Evolutionary conservation across 2,888 invertebrate species (phyloP).

Genomic region (Hypselothyrea guttata): DNA sequence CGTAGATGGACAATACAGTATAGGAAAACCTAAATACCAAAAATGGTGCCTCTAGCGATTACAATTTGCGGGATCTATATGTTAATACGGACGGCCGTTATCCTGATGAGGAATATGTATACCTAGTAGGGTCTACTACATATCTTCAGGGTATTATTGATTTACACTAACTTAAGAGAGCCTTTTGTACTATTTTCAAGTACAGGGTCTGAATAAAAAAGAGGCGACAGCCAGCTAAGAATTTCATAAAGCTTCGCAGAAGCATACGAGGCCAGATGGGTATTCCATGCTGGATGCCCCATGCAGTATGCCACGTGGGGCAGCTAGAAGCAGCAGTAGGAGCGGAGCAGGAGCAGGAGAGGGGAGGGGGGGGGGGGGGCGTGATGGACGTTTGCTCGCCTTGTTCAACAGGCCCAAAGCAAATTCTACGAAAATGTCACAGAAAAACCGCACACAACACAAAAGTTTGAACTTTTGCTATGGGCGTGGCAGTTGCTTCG

Average conservation of each 20-base stretch:
- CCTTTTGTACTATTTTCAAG: too few species aligned
- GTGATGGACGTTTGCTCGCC: too few species aligned
- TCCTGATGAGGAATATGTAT: too few species aligned
- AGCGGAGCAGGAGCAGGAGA: background rate
- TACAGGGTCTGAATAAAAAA: background rate
- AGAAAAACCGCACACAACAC: slow-evolving; percentile 63
- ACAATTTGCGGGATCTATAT: too few species aligned
- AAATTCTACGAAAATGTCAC: slow-evolving; percentile 65
- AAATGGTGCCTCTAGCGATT: too few species aligned
- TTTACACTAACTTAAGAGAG: too few species aligned
- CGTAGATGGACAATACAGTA: too few species aligned
- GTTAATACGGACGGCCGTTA: too few species aligned
- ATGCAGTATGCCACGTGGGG: background rate
- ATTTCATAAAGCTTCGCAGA: slow-evolving; percentile 42
- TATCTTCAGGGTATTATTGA: too few species aligned
- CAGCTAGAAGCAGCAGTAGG: background rate
- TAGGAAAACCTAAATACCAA: too few species aligned
- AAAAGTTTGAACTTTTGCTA: slow-evolving; percentile 59
- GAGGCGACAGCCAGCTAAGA: slow-evolving; percentile 28
- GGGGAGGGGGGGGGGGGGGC: slow-evolving; percentile 7
- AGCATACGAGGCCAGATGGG: slow-evolving; percentile 26
- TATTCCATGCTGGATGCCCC: background rate
- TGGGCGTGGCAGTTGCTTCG: slow-evolving; percentile 44
- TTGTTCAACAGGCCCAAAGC: slow-evolving; percentile 36
- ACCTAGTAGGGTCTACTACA: too few species aligned